Evolutionary conservation across 2,888 invertebrate species (phyloP).

Genomic region (Mythimna albipuncta): DNA sequence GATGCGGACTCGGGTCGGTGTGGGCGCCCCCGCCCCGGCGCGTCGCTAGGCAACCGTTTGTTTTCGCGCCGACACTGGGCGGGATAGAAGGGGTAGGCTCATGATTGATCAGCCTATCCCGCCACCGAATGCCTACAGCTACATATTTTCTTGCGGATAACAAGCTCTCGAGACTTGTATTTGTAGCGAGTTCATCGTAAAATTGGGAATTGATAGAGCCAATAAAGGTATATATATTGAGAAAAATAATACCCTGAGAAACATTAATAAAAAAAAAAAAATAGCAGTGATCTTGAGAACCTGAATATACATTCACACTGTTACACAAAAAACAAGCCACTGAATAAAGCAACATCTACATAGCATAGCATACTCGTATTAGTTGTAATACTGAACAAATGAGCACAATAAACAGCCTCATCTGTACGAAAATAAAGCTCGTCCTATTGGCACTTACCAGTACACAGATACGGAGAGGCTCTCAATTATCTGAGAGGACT

Average conservation of each 20-base stretch:
- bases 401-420: slow-evolving; percentile 42
- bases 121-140: slow-evolving; percentile 85
- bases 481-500: slow-evolving; percentile 61
- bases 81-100: slow-evolving; percentile 90
- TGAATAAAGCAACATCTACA: slow-evolving; percentile 20
- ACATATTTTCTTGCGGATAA: slow-evolving; percentile 74
- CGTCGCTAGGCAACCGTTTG: slow-evolving; percentile 89
- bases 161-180: slow-evolving; percentile 65
- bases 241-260: background rate
- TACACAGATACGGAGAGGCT: slow-evolving; percentile 44
- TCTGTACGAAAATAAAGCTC: slow-evolving; percentile 53
- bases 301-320: background rate
- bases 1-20: slow-evolving; percentile 79
- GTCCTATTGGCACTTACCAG: slow-evolving; percentile 46
- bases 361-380: slow-evolving; percentile 4
- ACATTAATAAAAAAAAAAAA: background rate
- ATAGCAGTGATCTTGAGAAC: background rate
- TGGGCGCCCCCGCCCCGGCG: slow-evolving; percentile 77
- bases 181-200: slow-evolving; percentile 63
- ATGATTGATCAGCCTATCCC: slow-evolving; percentile 91
- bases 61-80: slow-evolving; percentile 88
- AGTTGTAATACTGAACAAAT: slow-evolving; percentile 35
- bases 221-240: slow-evolving; percentile 38
- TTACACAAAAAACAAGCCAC: slow-evolving; percentile 17
- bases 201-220: slow-evolving; percentile 30